Evolutionary conservation across 2,113 vertebrate species (phyloP), one percentile per base, ranked within the genome.

Genomic region (Antennarius striatus): DNA sequence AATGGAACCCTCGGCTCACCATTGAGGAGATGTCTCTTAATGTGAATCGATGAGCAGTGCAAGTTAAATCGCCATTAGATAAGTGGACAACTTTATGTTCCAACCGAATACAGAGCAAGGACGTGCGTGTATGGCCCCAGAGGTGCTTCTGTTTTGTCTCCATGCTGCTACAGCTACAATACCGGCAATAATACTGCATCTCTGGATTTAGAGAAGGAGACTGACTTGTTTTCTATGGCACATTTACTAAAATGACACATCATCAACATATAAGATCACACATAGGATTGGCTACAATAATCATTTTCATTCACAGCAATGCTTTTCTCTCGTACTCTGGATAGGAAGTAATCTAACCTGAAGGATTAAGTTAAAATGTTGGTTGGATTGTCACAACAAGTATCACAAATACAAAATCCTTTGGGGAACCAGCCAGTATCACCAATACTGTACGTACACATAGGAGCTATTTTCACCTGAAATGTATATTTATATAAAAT

Each of bases 41-140:
- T 88, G 86, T 61, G 86, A 88, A 88, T 89, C 87, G 87, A 88
- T 90, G 84, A 86, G 50, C 45, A 60, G 56, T 79, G 86, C 81
- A 89, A 84, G 82, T 84, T 85, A 88, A 89, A 82, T 85, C 81
- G 75, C 85, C 84, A 84, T 73, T 58, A 63, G 69, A 69, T 82
- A 76, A 85, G 61, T 88, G 72, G 59, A 77, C 73, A 70, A 72
- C 60, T 63, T 81, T 64, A 80, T 78, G 68, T 80, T 73, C 56
- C 68, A 68, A 48, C 60, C 39, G 46, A 49, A 57, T 68, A 52
- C 32, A 49, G 63, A 68, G 67, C 62, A 36, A 56, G 39, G 57
- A 80, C 60, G 61, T 57, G 56, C 64, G 30, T 13, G 63, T 55
- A 7, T 22, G 51, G 39, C 53, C 68, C 47, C 51, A 52, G 36